Conservation (phyloP, 2,113 vertebrate species). For the Vulpes vulpes region DNA sequence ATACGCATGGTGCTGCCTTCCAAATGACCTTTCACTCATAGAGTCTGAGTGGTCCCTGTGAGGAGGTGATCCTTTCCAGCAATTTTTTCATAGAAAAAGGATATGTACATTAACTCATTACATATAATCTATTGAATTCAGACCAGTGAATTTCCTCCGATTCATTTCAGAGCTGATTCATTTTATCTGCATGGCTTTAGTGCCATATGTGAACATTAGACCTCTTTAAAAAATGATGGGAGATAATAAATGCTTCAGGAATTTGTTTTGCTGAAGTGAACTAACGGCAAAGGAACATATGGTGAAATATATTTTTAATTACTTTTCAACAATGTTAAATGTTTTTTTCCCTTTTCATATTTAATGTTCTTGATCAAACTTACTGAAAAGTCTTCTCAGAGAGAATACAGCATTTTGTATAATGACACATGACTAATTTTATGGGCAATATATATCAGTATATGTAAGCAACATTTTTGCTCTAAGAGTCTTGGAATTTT, state of each 20-base stretch:
- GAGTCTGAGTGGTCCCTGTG: background rate
- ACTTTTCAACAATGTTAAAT: slow-evolving; percentile 90
- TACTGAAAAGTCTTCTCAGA: slow-evolving; percentile 81
- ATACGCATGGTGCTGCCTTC: background rate
- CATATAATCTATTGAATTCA: slow-evolving; percentile 80
- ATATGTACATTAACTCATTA: slow-evolving; percentile 64
- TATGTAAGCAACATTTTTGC: slow-evolving; percentile 76
- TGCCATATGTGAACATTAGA: slow-evolving; percentile 85
- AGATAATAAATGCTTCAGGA: slow-evolving; percentile 87
- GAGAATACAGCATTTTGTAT: slow-evolving; percentile 83
- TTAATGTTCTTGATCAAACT: slow-evolving; percentile 87
- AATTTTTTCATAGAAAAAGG: slow-evolving; percentile 59
- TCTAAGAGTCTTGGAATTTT: slow-evolving; percentile 75
- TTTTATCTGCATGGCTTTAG: slow-evolving; percentile 83
- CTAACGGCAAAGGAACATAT: slow-evolving; percentile 86
- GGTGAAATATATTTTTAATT: slow-evolving; percentile 92
- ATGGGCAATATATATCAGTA: slow-evolving; percentile 78
- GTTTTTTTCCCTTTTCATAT: slow-evolving; percentile 87
- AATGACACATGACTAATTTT: slow-evolving; percentile 87
- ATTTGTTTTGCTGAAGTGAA: slow-evolving; percentile 88
- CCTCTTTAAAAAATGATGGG: slow-evolving; percentile 88
- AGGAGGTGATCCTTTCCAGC: slow-evolving; percentile 62
- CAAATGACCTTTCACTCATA: background rate
- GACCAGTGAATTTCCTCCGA: slow-evolving; percentile 79
- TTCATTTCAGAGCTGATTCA: slow-evolving; percentile 85